phyloP scores from a whole-genome alignment of 2,113 vertebrate species.

The Pogona vitticeps region DNA sequence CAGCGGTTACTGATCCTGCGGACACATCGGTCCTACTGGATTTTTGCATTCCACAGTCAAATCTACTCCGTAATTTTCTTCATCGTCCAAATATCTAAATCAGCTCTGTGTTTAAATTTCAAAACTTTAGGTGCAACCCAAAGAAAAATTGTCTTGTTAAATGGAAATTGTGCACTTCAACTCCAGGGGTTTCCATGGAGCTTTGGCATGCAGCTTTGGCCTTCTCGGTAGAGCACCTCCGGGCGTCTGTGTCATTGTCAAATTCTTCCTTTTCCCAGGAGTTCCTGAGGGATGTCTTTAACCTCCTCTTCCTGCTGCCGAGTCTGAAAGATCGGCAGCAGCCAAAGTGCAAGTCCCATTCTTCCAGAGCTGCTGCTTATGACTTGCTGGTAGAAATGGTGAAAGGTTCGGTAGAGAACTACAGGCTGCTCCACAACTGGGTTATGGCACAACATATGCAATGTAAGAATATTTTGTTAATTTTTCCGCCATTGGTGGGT shows the following conservation, averaged over 20 bases:
- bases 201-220: neutral
- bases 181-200: neutral
- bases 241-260: neutral
- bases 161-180: neutral
- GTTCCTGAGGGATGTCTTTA: conserved; percentile 95
- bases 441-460: conserved; percentile 99
- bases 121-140: neutral
- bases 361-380: conserved; percentile 94
- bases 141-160: neutral
- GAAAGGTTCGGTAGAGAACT: conserved; percentile 97
- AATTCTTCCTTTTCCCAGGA: conserved; percentile 76
- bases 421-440: conserved; percentile 98
- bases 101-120: neutral
- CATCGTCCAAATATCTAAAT: neutral
- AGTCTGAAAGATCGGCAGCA: conserved; percentile 94
- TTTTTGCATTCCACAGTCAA: too few species aligned
- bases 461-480: conserved; percentile 79
- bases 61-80: neutral
- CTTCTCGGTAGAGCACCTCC: neutral
- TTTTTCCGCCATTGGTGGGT: conserved; percentile 18
- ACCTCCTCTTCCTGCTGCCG: conserved; percentile 95
- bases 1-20: too few species aligned
- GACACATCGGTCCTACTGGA: too few species aligned
- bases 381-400: conserved; percentile 97
- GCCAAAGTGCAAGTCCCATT: conserved; percentile 97